Evolutionary conservation across 1,140 invertebrate species (phyloP), one percentile per base, ranked within the genome.

Genomic region (Drosophila carrolli): DNA sequence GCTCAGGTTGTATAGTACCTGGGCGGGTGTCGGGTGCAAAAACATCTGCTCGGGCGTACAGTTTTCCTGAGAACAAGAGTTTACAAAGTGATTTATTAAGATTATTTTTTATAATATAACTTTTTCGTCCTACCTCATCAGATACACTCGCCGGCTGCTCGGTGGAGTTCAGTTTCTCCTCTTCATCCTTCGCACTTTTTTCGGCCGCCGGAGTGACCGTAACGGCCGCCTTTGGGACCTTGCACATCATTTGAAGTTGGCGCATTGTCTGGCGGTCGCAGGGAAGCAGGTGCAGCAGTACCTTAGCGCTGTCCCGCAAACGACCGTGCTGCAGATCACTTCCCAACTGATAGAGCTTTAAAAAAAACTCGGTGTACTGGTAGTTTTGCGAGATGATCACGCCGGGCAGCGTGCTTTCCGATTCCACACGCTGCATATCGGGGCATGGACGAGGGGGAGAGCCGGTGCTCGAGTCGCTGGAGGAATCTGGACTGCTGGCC

Each of bases 341-440:
- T 51, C 97, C 98, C 62, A 98, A 93, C 90, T 98, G 97, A 81
- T 97, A 97, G 58, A 99, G 93, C 93, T 98, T 96, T 92, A 98
- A 96, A 81, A 99, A 96, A 93, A 99, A 99, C 78, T 96, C 95
- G 41, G 96, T 95, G 92, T 98, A 97, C 74, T 95, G 94, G 44
- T 95, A 94, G 70, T 96, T 95, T 91, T 96, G 95, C 1, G 98
- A 96, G 35, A 92, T 92, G 92, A 98, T 97, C 78, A 99, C 97
- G 56, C 98, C 98, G 13, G 98, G 98, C 56, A 99, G 93, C 84
- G 95, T 96, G 90, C 95, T 96, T 94, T 99, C 98, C 0, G 97
- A 96, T 89, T 97, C 96, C 23, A 92, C 84, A 8, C 91, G 81
- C 59, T 90, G 85, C 84, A 95, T 93, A 92, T 96, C 97, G 19